phyloP scores from a whole-genome alignment of 2,888 invertebrate species.

The Steinernema carpocapsae region DNA sequence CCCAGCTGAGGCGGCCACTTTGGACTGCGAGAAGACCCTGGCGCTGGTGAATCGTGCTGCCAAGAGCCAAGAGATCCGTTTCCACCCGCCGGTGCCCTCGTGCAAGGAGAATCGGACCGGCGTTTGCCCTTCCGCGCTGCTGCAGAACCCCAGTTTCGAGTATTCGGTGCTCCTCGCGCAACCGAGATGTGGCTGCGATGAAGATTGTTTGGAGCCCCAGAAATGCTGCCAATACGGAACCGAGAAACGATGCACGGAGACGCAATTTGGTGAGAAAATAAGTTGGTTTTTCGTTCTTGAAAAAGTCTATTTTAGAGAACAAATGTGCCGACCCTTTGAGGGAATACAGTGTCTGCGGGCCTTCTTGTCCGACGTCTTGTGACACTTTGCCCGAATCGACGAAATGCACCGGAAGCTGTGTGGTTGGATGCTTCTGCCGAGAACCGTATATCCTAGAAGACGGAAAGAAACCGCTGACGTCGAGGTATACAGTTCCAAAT shows the following conservation, averaged over 20 bases:
- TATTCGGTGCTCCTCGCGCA: constrained; percentile 22
- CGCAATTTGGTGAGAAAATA: constrained; percentile 2
- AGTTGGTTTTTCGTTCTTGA: background rate
- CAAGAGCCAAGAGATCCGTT: constrained; percentile 18
- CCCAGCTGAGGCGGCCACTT: background rate
- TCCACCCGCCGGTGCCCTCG: constrained; percentile 21
- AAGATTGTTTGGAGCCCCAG: constrained; percentile 27
- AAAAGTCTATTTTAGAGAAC: background rate
- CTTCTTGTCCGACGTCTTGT: constrained; percentile 18
- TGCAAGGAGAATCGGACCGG: constrained; percentile 21
- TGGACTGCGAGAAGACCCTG: constrained; percentile 22
- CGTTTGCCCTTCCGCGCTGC: constrained; percentile 8
- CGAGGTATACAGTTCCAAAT: background rate
- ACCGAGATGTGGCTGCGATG: constrained; percentile 15
- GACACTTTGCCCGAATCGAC: background rate
- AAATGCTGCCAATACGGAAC: constrained; percentile 29
- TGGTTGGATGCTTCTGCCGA: constrained; percentile 28
- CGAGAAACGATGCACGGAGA: constrained; percentile 30
- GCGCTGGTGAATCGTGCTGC: background rate
- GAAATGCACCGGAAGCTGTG: constrained; percentile 24
- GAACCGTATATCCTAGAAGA: constrained; percentile 25
- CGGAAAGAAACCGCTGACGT: constrained; percentile 21
- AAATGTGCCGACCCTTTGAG: constrained; percentile 11
- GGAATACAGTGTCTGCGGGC: constrained; percentile 28
- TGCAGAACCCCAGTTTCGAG: constrained; percentile 10